These are phyloP conservation scores for Nymphalis c-album DNA, from an alignment of 2,888 invertebrate genomes.

Conservation along the genomic window DNA sequence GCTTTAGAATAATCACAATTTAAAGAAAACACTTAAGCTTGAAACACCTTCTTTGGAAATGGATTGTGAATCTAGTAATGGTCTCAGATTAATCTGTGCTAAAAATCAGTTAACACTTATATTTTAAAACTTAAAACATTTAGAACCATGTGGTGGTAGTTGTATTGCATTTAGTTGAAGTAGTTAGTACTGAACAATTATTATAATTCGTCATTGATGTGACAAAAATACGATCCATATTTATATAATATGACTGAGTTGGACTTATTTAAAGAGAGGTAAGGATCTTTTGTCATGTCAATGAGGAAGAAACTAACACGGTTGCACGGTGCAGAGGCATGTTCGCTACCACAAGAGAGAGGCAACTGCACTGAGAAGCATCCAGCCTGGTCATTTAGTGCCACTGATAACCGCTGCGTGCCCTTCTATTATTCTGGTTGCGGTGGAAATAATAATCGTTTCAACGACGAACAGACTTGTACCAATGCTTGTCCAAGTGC, in stretches of 20 bases:
- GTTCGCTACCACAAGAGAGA: constrained; percentile 86
- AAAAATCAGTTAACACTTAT: too few relatives aligned
- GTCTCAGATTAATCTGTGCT: too few relatives aligned
- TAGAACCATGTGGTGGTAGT: constrained; percentile 18
- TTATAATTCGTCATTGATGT: background rate
- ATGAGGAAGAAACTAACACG: constrained; percentile 56
- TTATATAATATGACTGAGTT: background rate
- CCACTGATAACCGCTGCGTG: constrained; percentile 90
- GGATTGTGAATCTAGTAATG: too few relatives aligned
- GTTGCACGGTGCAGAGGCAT: constrained; percentile 83
- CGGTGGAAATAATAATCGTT: constrained; percentile 94
- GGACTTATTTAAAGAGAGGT: background rate
- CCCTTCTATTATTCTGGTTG: constrained; percentile 97
- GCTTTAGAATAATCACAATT: too few relatives aligned
- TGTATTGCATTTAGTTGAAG: constrained; percentile 21
- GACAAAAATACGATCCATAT: background rate
- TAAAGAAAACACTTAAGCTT: too few relatives aligned
- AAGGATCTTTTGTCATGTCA: constrained; percentile 8
- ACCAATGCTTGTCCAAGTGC: constrained; percentile 88
- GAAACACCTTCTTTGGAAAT: too few relatives aligned
- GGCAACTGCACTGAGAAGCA: constrained; percentile 90
- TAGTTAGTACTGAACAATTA: constrained; percentile 8
- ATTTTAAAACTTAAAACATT: background rate
- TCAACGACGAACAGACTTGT: constrained; percentile 87
- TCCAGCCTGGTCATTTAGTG: constrained; percentile 93